Evolutionary conservation across 1,140 invertebrate genomes (phyloP), one percentile per base, ranked within the genome.

Genomic region (Triops longicaudatus): DNA sequence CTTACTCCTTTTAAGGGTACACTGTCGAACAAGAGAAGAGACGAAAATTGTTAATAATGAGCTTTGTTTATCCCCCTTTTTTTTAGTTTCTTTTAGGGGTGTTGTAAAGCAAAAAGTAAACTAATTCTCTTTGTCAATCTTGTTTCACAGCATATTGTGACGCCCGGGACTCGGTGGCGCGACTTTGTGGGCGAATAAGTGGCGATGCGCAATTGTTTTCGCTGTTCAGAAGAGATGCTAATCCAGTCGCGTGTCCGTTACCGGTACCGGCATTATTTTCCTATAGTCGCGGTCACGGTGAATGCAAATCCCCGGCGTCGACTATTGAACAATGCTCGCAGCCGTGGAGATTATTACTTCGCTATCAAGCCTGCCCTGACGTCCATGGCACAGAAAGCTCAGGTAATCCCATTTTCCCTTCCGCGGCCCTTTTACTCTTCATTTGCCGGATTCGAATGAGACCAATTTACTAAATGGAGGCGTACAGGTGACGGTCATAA

Each of bases 161-260:
- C 26, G 74, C 81, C 82, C 22, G 82, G 78, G 86, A 86, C 73
- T 85, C 84, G 5, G 80, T 90, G 72, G 84, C 87, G 11, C 87
- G 88, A 0, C 86, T 91, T 74, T 92, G 91, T 80, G 85, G 86
- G 72, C 84, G 85, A 31, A 91, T 93, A 78, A 88, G 86, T 6
- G 91, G 91, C 0, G 92, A 93, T 81, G 91, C 91, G 9, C 86
- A 85, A 2, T 84, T 93, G 1, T 89, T 87, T 81, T 91, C 90
- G 50, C 91, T 93, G 89, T 92, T 92, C 82, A 84, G 91, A 63
- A 86, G 91, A 82, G 85, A 88, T 77, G 87, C 87, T 0, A 43
- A 74, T 26, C 89, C 90, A 2, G 88, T 91, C 79, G 82, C 87
- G 1, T 81, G 81, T 79, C 86, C 89, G n/a, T 81, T 81, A 73